Evolutionary conservation across 2,797 vertebrate genomes (phyloP).

Genomic region (Falco naumanni): DNA sequence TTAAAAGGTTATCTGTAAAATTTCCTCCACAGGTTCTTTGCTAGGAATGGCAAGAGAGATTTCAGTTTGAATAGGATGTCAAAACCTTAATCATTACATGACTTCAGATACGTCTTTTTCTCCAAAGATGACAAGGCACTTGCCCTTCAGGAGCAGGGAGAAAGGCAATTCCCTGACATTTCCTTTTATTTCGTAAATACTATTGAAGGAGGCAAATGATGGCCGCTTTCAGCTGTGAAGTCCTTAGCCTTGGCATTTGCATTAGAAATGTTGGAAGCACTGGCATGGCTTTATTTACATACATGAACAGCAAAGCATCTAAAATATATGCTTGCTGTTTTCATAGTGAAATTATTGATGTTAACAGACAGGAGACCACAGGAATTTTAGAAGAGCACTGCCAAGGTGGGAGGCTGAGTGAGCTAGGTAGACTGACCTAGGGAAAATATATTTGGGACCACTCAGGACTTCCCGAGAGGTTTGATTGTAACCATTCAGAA

Average conservation of each 20-base stretch:
- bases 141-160: background rate
- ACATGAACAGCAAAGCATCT: background rate
- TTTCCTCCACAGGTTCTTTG: background rate
- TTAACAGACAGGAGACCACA: background rate
- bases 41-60: background rate
- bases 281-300: background rate
- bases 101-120: background rate
- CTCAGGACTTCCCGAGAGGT: background rate
- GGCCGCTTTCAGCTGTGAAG: background rate
- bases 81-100: background rate
- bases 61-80: background rate
- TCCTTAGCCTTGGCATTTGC: background rate
- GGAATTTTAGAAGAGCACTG: background rate
- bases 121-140: background rate
- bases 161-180: background rate
- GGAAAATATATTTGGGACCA: background rate
- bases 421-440: background rate
- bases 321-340: background rate
- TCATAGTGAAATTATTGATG: background rate
- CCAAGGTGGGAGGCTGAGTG: background rate
- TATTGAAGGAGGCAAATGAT: background rate
- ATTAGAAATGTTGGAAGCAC: background rate
- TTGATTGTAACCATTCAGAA: background rate
- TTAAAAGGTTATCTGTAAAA: background rate
- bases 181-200: background rate